Conservation (phyloP, 2,113 vertebrate species). For the Equus przewalskii region DNA sequence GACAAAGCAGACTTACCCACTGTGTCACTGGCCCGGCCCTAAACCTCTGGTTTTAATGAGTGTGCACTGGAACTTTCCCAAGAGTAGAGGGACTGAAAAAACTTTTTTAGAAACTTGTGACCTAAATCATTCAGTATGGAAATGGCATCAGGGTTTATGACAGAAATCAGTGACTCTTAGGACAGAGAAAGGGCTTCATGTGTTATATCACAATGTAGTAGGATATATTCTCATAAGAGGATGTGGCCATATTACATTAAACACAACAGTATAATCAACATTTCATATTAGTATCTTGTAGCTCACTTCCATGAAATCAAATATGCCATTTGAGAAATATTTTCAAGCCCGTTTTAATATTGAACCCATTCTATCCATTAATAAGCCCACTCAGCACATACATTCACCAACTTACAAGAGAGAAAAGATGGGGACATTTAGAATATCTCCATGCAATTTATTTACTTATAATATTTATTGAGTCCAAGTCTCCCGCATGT, state of each 20-base stretch:
- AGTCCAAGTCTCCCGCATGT: neutral
- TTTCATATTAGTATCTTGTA: neutral
- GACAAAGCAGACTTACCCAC: too few relatives aligned
- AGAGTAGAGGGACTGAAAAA: neutral
- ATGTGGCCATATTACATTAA: neutral
- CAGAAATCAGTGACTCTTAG: neutral
- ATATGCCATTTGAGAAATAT: neutral
- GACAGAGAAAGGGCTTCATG: neutral
- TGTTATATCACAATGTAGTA: neutral
- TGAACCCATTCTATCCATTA: neutral
- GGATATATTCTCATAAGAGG: neutral
- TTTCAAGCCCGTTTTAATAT: neutral
- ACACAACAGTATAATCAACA: neutral
- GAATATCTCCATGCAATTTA: neutral
- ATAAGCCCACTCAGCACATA: neutral
- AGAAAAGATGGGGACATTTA: neutral
- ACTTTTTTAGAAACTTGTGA: neutral
- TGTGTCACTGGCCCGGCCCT: too few relatives aligned
- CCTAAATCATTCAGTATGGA: neutral
- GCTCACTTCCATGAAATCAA: neutral
- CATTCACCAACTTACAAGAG: neutral
- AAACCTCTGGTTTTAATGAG: neutral
- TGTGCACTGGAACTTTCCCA: neutral
- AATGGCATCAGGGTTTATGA: neutral
- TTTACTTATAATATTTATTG: neutral